These are phyloP conservation scores for Exocentrus adspersus DNA, from an alignment of 2,888 invertebrate species.

Conservation along the genomic window DNA sequence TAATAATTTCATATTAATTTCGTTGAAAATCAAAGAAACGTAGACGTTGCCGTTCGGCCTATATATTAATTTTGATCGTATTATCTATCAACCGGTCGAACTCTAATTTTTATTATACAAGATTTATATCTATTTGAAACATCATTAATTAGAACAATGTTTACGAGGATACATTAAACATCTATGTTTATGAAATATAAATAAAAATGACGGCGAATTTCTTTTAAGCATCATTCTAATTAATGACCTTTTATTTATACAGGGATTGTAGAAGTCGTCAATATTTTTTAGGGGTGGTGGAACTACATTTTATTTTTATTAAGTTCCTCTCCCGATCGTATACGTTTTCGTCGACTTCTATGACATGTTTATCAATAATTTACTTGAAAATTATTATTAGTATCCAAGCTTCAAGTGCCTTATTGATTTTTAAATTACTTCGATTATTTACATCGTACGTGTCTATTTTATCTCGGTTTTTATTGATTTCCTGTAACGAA, in stretches of 20 bases:
- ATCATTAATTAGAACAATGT: conserved; percentile 17
- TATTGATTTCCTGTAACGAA: conserved; percentile 1
- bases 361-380: conserved; percentile 19
- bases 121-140: conserved; percentile 18
- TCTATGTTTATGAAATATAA: not conserved
- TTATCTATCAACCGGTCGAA: conserved; percentile 9
- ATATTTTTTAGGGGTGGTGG: conserved; percentile 13
- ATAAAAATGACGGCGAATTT: not conserved
- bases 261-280: conserved; percentile 22
- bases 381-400: conserved; percentile 25
- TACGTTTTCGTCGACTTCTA: conserved; percentile 18
- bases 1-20: not conserved
- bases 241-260: conserved; percentile 5
- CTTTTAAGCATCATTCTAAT: conserved; percentile 17
- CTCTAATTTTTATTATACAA: conserved; percentile 24
- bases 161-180: not conserved
- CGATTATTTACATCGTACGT: conserved; percentile 9
- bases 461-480: conserved; percentile 18
- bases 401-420: conserved; percentile 22
- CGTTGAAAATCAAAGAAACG: conserved; percentile 8
- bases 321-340: conserved; percentile 12
- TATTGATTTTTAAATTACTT: conserved; percentile 19
- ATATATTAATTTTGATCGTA: conserved; percentile 6
- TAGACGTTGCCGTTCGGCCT: conserved; percentile 18
- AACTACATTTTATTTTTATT: conserved; percentile 23